Evolutionary conservation across 64 coral and sea anemone genomes (phyloP).

Genomic region (Dendrophyllia cribrosa): DNA sequence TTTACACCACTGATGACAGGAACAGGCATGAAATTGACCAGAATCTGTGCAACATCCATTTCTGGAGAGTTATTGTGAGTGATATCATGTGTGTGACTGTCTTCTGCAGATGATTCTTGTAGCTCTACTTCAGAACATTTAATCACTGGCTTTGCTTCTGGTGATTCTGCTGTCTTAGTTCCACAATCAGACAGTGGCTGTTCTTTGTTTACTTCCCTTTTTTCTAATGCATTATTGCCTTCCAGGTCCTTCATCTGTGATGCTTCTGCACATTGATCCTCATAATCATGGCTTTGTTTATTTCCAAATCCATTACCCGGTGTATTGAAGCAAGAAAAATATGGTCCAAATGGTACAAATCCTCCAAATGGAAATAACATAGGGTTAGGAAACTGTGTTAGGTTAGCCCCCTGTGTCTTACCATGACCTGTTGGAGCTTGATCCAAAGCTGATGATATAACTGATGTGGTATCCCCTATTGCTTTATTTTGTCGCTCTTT

Average conservation of each 20-base stretch:
- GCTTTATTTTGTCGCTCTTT: neutral
- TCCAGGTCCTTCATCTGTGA: neutral
- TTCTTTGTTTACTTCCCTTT: neutral
- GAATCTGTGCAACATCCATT: conserved; percentile 89
- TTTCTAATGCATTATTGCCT: neutral
- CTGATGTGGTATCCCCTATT: neutral
- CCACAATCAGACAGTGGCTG: neutral
- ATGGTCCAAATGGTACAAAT: conserved; percentile 24
- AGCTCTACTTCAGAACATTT: neutral
- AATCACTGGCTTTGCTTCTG: neutral
- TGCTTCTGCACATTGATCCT: neutral
- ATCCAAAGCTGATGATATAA: neutral
- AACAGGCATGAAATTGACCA: conserved; percentile 78
- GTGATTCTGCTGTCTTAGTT: neutral
- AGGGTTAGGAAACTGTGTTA: conserved; percentile 2
- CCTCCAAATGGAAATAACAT: conserved; percentile 8
- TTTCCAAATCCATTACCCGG: neutral
- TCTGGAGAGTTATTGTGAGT: conserved; percentile 57
- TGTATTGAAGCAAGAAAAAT: neutral
- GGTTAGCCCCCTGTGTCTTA: neutral
- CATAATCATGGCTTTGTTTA: neutral
- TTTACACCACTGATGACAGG: conserved; percentile 59
- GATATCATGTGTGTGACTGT: neutral
- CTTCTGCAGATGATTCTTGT: neutral
- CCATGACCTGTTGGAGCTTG: neutral